A percentile compares a stretch with the other conserved stretches of the same genome.
These are phyloP conservation scores for Apodemia mormo DNA, from an alignment of 2,888 invertebrate species.

Conservation along the genomic window DNA sequence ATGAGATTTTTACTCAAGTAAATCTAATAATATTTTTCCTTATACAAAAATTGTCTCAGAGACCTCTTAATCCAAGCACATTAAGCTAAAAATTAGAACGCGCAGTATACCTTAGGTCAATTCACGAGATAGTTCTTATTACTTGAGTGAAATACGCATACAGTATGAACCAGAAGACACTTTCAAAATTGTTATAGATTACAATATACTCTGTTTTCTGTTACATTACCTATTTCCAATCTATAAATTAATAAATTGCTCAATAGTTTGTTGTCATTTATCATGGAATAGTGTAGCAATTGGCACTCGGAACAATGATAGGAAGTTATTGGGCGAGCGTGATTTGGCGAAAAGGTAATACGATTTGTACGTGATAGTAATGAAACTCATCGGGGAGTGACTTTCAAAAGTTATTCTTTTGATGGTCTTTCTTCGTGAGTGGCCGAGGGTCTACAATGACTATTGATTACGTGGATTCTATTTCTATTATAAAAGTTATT, in stretches of 20 bases:
- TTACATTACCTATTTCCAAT: not conserved
- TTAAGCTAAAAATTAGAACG: no score
- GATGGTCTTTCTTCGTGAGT: not conserved
- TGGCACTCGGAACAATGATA: not conserved
- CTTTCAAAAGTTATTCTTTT: slow-evolving; percentile 20
- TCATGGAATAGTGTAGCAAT: not conserved
- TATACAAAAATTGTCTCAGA: no score
- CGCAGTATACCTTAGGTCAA: no score
- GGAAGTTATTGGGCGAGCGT: slow-evolving; percentile 25
- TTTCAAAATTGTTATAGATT: no score
- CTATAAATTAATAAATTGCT: not conserved
- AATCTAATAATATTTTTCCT: no score
- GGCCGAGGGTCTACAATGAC: not conserved
- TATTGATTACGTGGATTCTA: not conserved
- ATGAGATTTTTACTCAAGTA: no score
- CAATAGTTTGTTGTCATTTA: slow-evolving; percentile 1
- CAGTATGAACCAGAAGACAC: no score
- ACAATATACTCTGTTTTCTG: not conserved
- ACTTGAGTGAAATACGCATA: no score
- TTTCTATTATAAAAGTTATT: no score
- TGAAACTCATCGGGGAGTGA: slow-evolving; percentile 25
- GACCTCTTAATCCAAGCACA: no score
- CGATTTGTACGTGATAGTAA: slow-evolving; percentile 31
- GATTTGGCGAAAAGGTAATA: slow-evolving; percentile 31
- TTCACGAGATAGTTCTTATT: no score